Percentiles rank a stretch among this genome's conserved stretches.
Conservation (phyloP, 2,888 invertebrate species). For the Diaphora mendica region DNA sequence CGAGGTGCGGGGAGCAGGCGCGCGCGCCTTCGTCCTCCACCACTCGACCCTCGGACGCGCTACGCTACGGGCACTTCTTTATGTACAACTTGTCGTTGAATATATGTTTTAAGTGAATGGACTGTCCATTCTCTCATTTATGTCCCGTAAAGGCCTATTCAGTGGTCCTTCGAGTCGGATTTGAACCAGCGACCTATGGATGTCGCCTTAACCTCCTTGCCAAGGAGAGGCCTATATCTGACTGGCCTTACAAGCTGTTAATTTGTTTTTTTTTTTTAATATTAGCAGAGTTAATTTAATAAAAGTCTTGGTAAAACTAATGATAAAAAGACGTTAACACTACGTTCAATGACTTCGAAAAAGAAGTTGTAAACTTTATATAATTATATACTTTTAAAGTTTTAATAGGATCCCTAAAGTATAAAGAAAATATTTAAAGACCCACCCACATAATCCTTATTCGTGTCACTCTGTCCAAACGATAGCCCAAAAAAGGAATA, state of each 20-base stretch:
- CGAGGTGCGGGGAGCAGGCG: too few species aligned
- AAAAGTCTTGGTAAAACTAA: neutral
- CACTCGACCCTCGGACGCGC: too few species aligned
- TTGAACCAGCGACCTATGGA: slow-evolving; percentile 88
- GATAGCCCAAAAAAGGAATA: neutral
- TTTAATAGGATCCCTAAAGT: neutral
- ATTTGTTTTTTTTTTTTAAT: too few species aligned
- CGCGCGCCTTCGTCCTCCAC: too few species aligned
- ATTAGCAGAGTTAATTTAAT: too few species aligned
- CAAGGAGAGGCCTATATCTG: too few species aligned
- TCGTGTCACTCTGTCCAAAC: neutral
- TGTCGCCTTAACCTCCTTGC: slow-evolving; percentile 36
- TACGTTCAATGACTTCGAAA: neutral
- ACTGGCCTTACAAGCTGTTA: too few species aligned
- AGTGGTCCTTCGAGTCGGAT: slow-evolving; percentile 88
- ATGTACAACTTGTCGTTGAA: too few species aligned
- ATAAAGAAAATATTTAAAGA: neutral
- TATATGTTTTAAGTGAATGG: too few species aligned
- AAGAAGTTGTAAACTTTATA: neutral
- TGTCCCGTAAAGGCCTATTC: too few species aligned
- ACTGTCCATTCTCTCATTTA: too few species aligned
- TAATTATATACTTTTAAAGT: neutral
- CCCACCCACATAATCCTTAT: neutral
- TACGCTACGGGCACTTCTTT: too few species aligned
- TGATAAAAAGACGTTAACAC: neutral